Percentiles rank a stretch among this genome's conserved stretches.
Conservation (phyloP, 2,888 invertebrate genomes). For the Orthonevra nobilis region DNA sequence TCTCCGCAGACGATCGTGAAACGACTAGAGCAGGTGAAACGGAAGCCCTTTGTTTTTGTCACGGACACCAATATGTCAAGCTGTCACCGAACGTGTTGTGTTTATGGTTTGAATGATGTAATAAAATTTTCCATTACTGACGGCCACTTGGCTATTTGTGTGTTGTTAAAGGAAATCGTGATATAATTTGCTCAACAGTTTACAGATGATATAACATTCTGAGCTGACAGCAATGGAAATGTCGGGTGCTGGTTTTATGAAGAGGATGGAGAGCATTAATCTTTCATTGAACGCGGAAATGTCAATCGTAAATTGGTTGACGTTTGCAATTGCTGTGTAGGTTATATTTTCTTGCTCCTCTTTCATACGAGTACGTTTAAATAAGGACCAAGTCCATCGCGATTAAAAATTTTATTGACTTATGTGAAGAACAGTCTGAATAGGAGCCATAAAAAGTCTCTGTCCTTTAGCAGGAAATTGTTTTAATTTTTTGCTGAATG, state of each 20-base stretch:
- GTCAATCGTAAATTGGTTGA: slow-evolving; percentile 52
- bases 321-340: slow-evolving; percentile 14
- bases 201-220: slow-evolving; percentile 35
- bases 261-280: neutral
- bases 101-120: slow-evolving; percentile 65
- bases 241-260: slow-evolving; percentile 14
- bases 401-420: slow-evolving; percentile 17
- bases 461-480: too few species aligned
- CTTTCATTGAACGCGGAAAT: slow-evolving; percentile 48
- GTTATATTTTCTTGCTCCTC: slow-evolving; percentile 6
- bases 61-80: slow-evolving; percentile 63
- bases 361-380: neutral
- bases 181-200: slow-evolving; percentile 56
- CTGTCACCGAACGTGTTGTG: slow-evolving; percentile 58
- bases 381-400: slow-evolving; percentile 15
- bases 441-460: too few species aligned
- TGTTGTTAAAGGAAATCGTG: slow-evolving; percentile 41
- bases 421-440: too few species aligned
- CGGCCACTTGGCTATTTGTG: slow-evolving; percentile 6
- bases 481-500: too few species aligned
- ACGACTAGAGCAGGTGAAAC: slow-evolving; percentile 33
- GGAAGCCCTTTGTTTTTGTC: slow-evolving; percentile 59
- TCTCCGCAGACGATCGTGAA: slow-evolving; percentile 27
- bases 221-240: slow-evolving; percentile 41
- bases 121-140: slow-evolving; percentile 55